Evolutionary conservation across 2,797 vertebrate species (phyloP).

Genomic region (Parotocinclus haroldoi): DNA sequence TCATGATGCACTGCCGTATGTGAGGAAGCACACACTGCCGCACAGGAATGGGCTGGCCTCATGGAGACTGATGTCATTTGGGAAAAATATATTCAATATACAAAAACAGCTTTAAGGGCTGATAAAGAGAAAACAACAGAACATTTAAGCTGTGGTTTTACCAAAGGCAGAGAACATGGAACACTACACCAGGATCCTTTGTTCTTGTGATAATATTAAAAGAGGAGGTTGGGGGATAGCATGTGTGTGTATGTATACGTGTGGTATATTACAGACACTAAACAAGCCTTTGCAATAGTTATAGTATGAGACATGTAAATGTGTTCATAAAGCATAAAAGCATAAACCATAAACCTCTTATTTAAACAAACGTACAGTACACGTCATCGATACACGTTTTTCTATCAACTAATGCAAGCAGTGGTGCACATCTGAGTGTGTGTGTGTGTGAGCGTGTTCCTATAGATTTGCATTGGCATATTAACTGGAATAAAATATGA

Average conservation of each 20-base stretch:
- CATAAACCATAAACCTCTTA: slow-evolving; percentile 20
- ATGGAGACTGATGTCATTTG: slow-evolving; percentile 28
- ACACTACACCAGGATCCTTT: background rate
- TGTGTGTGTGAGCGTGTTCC: slow-evolving; percentile 10
- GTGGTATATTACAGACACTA: slow-evolving; percentile 16
- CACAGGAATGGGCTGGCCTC: slow-evolving; percentile 7
- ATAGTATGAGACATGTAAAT: background rate
- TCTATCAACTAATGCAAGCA: slow-evolving; percentile 32
- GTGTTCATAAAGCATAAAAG: slow-evolving; percentile 1
- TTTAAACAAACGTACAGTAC: slow-evolving; percentile 37
- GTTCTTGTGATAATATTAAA: background rate
- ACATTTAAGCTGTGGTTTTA: background rate
- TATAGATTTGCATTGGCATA: slow-evolving; percentile 20
- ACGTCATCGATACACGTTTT: slow-evolving; percentile 33
- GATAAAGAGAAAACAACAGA: slow-evolving; percentile 8
- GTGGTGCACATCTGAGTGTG: slow-evolving; percentile 25
- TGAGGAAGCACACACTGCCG: background rate
- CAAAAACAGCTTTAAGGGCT: background rate
- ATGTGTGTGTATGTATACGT: background rate
- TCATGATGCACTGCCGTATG: slow-evolving; percentile 19
- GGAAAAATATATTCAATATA: slow-evolving; percentile 5
- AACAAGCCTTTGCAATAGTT: slow-evolving; percentile 3
- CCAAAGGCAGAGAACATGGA: background rate
- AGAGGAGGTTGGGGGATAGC: background rate
- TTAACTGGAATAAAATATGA: slow-evolving; percentile 25